Evolutionary conservation across 2,113 vertebrate genomes (phyloP), one percentile per base, ranked within the genome.

Genomic region (Aegithalos caudatus): DNA sequence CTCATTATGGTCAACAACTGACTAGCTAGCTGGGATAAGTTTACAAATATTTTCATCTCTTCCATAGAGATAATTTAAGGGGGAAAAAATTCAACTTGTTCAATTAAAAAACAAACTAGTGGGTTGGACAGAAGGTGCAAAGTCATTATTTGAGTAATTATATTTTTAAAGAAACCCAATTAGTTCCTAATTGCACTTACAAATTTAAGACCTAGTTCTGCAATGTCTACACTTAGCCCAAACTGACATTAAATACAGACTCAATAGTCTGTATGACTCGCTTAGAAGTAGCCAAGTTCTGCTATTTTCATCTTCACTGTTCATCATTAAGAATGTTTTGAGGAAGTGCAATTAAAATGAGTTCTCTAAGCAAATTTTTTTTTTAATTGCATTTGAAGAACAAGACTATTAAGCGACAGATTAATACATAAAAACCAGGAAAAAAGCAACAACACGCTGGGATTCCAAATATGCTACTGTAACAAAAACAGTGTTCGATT

Each of bases 111-210:
- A 81, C 81, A 94, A 88, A 92, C 53, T 94, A 91, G 80, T 71
- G 45, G 83, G 64, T 60, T 71, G 66, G n/a, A 61, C 48, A 92
- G 80, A 94, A 93, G 86, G 94, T 93, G 44, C 66, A 86, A 14
- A 93, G 79, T 93, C 91, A 90, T 92, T 88, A 96, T 88, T 94
- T 95, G 84, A 90, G 19, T 67, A 89, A 94, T 86, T 86, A 89
- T 38, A 95, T 95, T 89, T 57, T 8, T 20, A 33, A 19, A 33
- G 60, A 81, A 42, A 8, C 9, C 58, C 50, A 96, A 85, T 76
- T 96, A 95, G 67, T 62, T 79, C 37, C 35, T 93, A 97, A 96
- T 81, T 94, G 57, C 50, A 85, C 40, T 95, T 79, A 89, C 71
- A 96, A 95, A 88, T 77, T 85, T 95, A 95, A 76, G 86, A 95